Base-by-base conservation (phyloP, 2,888 invertebrate species). In the Geophilus truncorum region DNA sequence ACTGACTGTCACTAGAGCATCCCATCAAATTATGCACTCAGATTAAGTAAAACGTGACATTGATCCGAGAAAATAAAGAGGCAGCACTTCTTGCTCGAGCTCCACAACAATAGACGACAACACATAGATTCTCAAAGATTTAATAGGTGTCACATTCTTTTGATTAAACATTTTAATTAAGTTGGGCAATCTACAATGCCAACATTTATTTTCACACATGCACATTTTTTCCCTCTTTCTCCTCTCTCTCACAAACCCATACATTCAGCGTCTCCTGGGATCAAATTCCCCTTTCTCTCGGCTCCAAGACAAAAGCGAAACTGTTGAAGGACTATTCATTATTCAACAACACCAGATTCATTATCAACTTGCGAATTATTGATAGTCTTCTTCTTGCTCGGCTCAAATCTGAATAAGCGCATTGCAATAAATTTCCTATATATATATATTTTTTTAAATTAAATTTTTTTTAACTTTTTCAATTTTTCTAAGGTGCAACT, bases 121-220 rank as follows among this genome's bases (percentile, higher is more conserved):
- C 62, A 62, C 62, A 62, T 62, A 62, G 62, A 62, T 62, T 62
- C 77, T 36, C 36, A 45, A 77, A 78, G 78, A 78, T 78, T 78
- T 78, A 78, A 36, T 78, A 45, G 40, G 78, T 45, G 78, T 45
- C 78, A 36, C 78, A 78, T 78, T 78, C 78, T 45, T 78, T 78
- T 78, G 78, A 78, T 78, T 78, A 45, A 78, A 77, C 40, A 78
- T 78, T 78, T 78, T 78, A 78, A 78, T 78, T 78, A 78, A 78
- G 78, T 78, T 78, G 78, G 40, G 34, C 78, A 78, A 40, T 78
- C 45, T 45, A 45, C 78, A 78, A 78, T 78, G 78, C 40, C 78
- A 78, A 78, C 78, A 78, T 78, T 78, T 78, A 78, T 78, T 78
- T 45, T 36, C 78, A 28, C 78, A 78, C 36, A 28, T 40, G 36